Conservation (phyloP, 2,888 invertebrate species). For the Chloromyia formosa region DNA sequence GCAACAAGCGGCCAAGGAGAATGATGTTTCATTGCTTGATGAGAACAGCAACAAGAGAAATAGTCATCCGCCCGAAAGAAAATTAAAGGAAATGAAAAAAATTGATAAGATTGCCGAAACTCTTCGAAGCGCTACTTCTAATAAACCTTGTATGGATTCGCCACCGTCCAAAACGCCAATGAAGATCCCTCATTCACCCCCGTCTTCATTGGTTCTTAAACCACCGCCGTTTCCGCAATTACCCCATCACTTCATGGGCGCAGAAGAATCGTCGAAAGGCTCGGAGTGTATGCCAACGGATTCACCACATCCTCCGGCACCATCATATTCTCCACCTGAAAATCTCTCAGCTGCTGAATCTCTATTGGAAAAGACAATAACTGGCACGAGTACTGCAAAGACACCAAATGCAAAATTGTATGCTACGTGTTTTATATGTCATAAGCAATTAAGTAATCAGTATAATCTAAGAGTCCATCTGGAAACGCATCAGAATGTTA, state of each 20-base stretch:
- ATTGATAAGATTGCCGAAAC: constrained; percentile 64
- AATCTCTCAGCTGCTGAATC: constrained; percentile 45
- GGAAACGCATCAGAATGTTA: constrained; percentile 89
- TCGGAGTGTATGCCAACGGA: constrained; percentile 45
- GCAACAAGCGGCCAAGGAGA: constrained; percentile 52
- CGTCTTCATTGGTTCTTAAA: constrained; percentile 49
- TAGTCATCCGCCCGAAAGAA: constrained; percentile 45
- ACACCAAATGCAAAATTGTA: constrained; percentile 67
- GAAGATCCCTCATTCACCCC: constrained; percentile 47
- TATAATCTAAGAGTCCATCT: constrained; percentile 90
- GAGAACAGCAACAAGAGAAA: constrained; percentile 51
- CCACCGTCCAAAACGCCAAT: constrained; percentile 46
- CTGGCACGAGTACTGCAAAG: constrained; percentile 54
- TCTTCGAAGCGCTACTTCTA: constrained; percentile 55
- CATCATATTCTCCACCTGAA: constrained; percentile 51
- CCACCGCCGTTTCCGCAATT: constrained; percentile 47
- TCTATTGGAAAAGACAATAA: constrained; percentile 52
- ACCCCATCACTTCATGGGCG: constrained; percentile 43
- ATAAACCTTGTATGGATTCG: constrained; percentile 46
- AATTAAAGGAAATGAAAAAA: constrained; percentile 60
- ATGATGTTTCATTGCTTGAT: constrained; percentile 53
- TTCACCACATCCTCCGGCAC: constrained; percentile 53
- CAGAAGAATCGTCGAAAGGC: constrained; percentile 48
- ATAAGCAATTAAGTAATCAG: constrained; percentile 88
- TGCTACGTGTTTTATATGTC: constrained; percentile 83